Evolutionary conservation across 2,888 invertebrate genomes (phyloP).

Genomic region (Galeopsomyia nigrocyanea): DNA sequence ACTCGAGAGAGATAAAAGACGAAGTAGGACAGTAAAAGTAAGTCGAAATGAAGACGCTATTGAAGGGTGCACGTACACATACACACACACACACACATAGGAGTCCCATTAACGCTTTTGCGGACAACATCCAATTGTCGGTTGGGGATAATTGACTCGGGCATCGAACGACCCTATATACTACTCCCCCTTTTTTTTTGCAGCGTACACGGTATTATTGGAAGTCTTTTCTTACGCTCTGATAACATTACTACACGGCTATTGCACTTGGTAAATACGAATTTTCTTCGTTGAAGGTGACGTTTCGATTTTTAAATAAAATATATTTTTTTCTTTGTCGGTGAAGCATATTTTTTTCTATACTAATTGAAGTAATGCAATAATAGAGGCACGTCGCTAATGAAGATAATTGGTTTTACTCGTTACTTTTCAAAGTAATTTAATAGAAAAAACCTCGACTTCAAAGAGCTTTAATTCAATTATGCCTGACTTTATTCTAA

Average conservation of each 20-base stretch:
- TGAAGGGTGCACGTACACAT: slow-evolving; percentile 29
- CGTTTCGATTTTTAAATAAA: neutral
- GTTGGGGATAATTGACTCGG: slow-evolving; percentile 34
- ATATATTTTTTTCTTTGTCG: neutral
- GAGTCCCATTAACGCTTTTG: slow-evolving; percentile 38
- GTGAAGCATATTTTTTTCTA: neutral
- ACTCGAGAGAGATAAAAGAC: neutral
- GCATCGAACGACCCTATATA: neutral
- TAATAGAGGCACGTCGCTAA: no score
- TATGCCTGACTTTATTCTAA: neutral
- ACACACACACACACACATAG: neutral
- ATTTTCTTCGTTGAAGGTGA: neutral
- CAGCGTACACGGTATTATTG: no score
- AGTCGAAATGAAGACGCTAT: slow-evolving; percentile 14
- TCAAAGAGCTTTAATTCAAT: slow-evolving; percentile 12
- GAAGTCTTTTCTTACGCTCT: neutral
- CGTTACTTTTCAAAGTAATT: slow-evolving; percentile 3
- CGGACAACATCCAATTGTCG: slow-evolving; percentile 27
- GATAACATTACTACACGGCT: slow-evolving; percentile 7
- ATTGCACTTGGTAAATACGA: slow-evolving; percentile 7
- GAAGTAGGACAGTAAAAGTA: neutral
- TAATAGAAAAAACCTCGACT: slow-evolving; percentile 6
- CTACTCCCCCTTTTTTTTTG: neutral
- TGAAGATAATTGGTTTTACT: no score
- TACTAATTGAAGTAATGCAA: no score